Evolutionary conservation across 30 jellyfish, hydroid and myxozoan species (phyloP).

Genomic region (Hydractinia symbiolongicarpus): DNA sequence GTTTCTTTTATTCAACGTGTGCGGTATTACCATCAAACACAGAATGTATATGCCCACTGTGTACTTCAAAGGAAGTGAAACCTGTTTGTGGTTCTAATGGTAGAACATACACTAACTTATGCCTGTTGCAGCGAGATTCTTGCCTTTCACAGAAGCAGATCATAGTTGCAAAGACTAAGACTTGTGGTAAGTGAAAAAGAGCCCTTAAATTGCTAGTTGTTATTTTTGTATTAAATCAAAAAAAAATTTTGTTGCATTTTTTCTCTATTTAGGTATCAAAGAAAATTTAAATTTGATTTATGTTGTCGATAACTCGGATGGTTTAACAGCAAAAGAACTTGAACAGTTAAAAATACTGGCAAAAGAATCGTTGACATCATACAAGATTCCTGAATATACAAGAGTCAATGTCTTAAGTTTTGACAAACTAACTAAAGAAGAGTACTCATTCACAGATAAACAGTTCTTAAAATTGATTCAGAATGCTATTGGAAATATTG

Average conservation of each 20-base stretch:
- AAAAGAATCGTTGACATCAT: constrained; percentile 26
- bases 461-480: neutral
- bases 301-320: constrained; percentile 52
- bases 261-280: constrained; percentile 42
- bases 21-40: constrained; percentile 2
- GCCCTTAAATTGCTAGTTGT: too few species aligned
- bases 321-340: neutral
- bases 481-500: neutral
- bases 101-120: constrained; percentile 23
- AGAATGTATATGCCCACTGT: neutral
- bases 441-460: neutral
- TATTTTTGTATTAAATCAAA: too few species aligned
- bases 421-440: neutral
- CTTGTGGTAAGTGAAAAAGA: constrained; percentile 29
- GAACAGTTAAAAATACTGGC: constrained; percentile 33
- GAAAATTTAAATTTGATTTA: constrained; percentile 40
- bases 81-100: constrained; percentile 44
- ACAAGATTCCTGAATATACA: constrained; percentile 35
- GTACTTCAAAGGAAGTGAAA: neutral
- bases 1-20: neutral
- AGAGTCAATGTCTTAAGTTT: constrained; percentile 25
- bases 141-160: constrained; percentile 15
- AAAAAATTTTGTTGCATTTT: neutral
- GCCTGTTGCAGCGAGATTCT: constrained; percentile 23
- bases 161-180: neutral